Base-by-base conservation (phyloP, 2,888 invertebrate species). In the Glaucopsyche alexis region DNA sequence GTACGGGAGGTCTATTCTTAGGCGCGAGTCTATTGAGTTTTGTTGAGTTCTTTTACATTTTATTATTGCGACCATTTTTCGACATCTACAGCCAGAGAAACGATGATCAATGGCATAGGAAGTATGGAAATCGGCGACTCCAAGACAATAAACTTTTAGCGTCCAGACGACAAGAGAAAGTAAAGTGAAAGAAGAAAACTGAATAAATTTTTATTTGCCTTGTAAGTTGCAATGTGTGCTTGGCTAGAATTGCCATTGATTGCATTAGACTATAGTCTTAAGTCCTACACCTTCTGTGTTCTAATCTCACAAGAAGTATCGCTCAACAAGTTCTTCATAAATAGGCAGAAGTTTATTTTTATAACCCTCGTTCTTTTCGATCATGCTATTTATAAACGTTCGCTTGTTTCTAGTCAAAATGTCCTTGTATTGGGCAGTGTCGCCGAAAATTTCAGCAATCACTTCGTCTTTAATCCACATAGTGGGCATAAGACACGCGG, bases 11-110 rank as follows among this genome's bases (percentile, higher is more conserved):
- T 0, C 84, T 95, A 1, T 95, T 95, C 79, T 92, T 95, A 14
- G 95, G 95, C 9, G 95, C 95, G 0, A 95, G 95, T 78, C 84
- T 95, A n/a, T 87, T 95, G 0, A 95, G 95, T 79, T 94, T 95
- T 78, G 94, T 95, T 13, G 95, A 95, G 80, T 86, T 95, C 7
- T 79, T 95, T 45, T 95, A 95, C 81, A 95, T 94, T 76, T 83
- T 95, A 29, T 88, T 87, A 76, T 87, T 85, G 79, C 91, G 84
- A 79, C 92, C 93, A 2, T 90, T 92, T 77, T 92, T 88, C 77
- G 90, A 91, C 74, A 87, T 92, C 74, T 93, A 91, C 80, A 89
- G 83, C 42, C 89, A 87, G 67, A 82, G 87, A n/a, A 82, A 85
- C n/a, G 85, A 90, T 16, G 93, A 93, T 74, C 87, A 84, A 1